Conservation (phyloP, 1,140 invertebrate genomes). For the Holcopasites calliopsidis region DNA sequence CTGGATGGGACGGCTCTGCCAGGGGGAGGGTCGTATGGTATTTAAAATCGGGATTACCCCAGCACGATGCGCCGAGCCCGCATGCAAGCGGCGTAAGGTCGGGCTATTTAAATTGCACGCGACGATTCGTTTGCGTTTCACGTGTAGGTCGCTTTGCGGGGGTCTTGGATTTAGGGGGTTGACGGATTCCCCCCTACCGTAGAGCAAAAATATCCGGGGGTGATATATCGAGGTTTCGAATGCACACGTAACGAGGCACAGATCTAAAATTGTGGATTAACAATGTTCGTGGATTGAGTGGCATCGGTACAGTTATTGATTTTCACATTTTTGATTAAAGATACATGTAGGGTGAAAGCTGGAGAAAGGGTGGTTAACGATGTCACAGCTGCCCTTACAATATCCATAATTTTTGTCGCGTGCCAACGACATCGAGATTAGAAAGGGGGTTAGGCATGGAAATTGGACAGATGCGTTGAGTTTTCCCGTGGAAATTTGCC, state of each 20-base stretch:
- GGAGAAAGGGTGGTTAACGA: background rate
- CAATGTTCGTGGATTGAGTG: no score
- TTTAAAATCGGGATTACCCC: conserved; percentile 56
- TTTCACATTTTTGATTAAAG: background rate
- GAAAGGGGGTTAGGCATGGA: background rate
- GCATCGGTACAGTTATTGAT: no score
- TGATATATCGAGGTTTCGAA: no score
- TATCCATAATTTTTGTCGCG: conserved; percentile 42
- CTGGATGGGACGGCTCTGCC: conserved; percentile 21
- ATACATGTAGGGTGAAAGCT: background rate
- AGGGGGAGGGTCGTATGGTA: conserved; percentile 39
- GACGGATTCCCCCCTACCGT: no score
- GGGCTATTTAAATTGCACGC: conserved; percentile 46
- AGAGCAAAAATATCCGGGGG: no score
- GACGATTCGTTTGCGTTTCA: background rate
- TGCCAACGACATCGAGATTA: conserved; percentile 7
- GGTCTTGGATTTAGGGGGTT: no score
- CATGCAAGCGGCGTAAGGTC: background rate
- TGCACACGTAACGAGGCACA: no score
- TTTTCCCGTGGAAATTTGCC: conserved; percentile 54
- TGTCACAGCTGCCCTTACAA: conserved; percentile 1
- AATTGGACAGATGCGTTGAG: conserved; percentile 50
- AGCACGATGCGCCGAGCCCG: conserved; percentile 22
- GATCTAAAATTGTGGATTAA: no score
- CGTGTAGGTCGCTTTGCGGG: no score